These are phyloP conservation scores for Microchirus variegatus DNA, from an alignment of 2,797 vertebrate genomes.

Conservation along the genomic window DNA sequence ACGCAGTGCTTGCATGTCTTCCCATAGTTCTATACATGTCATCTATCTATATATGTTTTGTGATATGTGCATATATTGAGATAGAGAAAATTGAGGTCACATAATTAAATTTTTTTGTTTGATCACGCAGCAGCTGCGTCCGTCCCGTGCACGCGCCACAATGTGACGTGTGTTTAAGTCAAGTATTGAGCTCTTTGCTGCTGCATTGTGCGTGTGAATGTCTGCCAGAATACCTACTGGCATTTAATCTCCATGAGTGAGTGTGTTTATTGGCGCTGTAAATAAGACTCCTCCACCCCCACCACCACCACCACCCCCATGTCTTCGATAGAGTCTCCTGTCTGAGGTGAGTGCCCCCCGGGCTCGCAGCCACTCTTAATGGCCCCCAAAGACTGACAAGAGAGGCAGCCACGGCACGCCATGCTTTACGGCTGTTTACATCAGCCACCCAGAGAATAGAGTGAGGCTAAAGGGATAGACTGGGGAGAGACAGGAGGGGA, in stretches of 20 bases:
- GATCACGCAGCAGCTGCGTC: not conserved
- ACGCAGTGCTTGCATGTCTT: too few relatives aligned
- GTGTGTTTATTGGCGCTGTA: constrained; percentile 76
- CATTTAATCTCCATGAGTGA: constrained; percentile 68
- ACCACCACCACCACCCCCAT: too few relatives aligned
- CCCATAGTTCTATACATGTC: too few relatives aligned
- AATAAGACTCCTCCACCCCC: constrained; percentile 75
- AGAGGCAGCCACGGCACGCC: constrained; percentile 48
- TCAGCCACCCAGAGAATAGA: constrained; percentile 59
- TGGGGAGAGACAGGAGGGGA: constrained; percentile 14
- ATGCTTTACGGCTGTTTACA: constrained; percentile 83
- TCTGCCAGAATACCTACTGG: constrained; percentile 40
- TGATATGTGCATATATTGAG: too few relatives aligned
- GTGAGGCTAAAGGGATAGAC: constrained; percentile 20
- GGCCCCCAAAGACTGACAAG: constrained; percentile 55
- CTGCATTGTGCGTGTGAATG: constrained; percentile 41
- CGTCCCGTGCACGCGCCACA: not conserved
- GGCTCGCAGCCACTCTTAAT: constrained; percentile 61
- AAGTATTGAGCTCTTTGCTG: constrained; percentile 5
- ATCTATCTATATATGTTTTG: too few relatives aligned
- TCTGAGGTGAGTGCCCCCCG: constrained; percentile 50
- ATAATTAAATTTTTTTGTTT: too few relatives aligned
- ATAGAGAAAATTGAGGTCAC: too few relatives aligned
- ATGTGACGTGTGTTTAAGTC: constrained; percentile 18
- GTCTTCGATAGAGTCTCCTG: constrained; percentile 76